Conservation (phyloP, 2,888 invertebrate species). For the Macrophya alboannulata region DNA sequence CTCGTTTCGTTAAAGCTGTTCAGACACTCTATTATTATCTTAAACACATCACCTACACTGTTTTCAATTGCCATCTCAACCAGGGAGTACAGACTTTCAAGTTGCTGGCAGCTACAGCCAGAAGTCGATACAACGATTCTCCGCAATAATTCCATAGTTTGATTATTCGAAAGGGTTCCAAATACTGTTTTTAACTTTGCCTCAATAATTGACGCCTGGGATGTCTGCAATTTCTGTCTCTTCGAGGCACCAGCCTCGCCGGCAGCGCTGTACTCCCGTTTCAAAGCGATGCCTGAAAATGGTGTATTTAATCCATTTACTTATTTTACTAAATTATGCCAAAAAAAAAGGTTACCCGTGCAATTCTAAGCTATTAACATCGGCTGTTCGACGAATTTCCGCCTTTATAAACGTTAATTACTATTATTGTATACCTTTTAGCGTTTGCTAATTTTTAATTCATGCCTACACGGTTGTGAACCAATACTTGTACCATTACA, state of each 20-base stretch:
- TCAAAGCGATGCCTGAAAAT: constrained; percentile 67
- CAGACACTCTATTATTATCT: constrained; percentile 65
- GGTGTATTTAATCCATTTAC: not conserved
- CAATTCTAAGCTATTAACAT: not conserved
- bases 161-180: constrained; percentile 63
- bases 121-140: constrained; percentile 68
- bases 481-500: not conserved
- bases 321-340: not conserved
- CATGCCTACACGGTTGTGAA: not conserved
- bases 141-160: constrained; percentile 69
- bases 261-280: constrained; percentile 70
- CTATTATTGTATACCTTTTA: not conserved
- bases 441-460: constrained; percentile 9
- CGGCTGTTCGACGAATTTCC: not conserved
- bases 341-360: not conserved
- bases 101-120: constrained; percentile 69
- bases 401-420: not conserved
- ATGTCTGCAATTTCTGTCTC: constrained; percentile 8
- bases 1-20: constrained; percentile 40
- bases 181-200: constrained; percentile 59
- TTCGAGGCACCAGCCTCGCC: constrained; percentile 64
- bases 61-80: constrained; percentile 68
- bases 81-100: constrained; percentile 70
- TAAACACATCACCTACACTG: constrained; percentile 62
- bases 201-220: constrained; percentile 35